Conservation (phyloP, 2,113 vertebrate species). For the Coracopsis vasa region DNA sequence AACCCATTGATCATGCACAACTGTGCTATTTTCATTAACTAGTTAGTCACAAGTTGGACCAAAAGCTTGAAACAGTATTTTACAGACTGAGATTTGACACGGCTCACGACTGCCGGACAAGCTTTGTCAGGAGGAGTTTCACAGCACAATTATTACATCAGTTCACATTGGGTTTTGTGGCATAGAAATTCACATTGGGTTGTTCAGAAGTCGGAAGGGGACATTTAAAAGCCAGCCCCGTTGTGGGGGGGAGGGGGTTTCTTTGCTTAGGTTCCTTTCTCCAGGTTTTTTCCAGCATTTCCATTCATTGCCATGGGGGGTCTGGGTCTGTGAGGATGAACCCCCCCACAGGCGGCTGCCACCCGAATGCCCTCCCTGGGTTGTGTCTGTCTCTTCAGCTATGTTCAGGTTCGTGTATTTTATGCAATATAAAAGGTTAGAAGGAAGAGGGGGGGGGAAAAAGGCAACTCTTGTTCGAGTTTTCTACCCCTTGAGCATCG, state of each 20-base stretch:
- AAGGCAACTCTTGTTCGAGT: slow-evolving; percentile 90
- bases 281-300: slow-evolving; percentile 12
- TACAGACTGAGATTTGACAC: slow-evolving; percentile 87
- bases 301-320: neutral
- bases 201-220: slow-evolving; percentile 76
- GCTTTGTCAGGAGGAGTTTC: slow-evolving; percentile 88
- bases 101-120: slow-evolving; percentile 83
- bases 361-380: slow-evolving; percentile 47
- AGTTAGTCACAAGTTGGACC: slow-evolving; percentile 86
- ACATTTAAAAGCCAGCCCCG: slow-evolving; percentile 54
- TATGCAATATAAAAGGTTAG: slow-evolving; percentile 81
- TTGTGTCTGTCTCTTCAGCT: slow-evolving; percentile 77
- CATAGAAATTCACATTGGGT: slow-evolving; percentile 84
- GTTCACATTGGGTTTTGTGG: slow-evolving; percentile 82
- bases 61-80: slow-evolving; percentile 85
- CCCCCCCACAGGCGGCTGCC: neutral
- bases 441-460: slow-evolving; percentile 38
- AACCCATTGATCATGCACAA: slow-evolving; percentile 91
- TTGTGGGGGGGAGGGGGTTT: neutral
- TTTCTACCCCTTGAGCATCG: slow-evolving; percentile 91
- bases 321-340: neutral
- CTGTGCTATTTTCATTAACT: slow-evolving; percentile 85
- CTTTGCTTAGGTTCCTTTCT: neutral
- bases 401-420: slow-evolving; percentile 72
- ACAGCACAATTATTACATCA: slow-evolving; percentile 91